Evolutionary conservation across 2,797 vertebrate species (phyloP).

Genomic region (Crax fasciolata): DNA sequence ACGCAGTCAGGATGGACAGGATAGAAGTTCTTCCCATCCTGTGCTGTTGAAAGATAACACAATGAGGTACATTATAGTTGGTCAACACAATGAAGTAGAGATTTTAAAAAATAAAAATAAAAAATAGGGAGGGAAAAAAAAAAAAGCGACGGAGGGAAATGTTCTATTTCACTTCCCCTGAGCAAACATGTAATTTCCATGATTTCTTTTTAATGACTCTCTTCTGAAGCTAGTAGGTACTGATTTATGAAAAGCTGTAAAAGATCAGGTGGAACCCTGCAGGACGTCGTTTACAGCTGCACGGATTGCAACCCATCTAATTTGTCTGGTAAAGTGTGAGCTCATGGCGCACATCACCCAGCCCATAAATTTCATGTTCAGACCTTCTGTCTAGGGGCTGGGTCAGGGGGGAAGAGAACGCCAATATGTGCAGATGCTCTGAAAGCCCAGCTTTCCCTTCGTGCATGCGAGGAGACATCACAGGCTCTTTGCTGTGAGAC

Average conservation of each 20-base stretch:
- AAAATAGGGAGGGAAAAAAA: background rate
- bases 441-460: constrained; percentile 81
- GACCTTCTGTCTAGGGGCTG: constrained; percentile 81
- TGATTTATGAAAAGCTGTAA: constrained; percentile 94
- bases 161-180: constrained; percentile 87
- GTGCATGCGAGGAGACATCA: constrained; percentile 81
- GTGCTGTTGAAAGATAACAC: background rate
- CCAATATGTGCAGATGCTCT: constrained; percentile 82
- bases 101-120: background rate
- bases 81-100: background rate
- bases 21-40: background rate
- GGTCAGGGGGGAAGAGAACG: constrained; percentile 63
- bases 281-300: constrained; percentile 93
- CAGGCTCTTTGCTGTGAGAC: constrained; percentile 82
- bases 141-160: constrained; percentile 63
- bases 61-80: background rate
- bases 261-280: constrained; percentile 88
- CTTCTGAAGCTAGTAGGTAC: constrained; percentile 84
- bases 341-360: constrained; percentile 87
- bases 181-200: constrained; percentile 97
- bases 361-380: constrained; percentile 84
- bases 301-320: constrained; percentile 89
- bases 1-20: background rate
- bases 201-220: constrained; percentile 98
- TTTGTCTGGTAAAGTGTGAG: constrained; percentile 93